phyloP scores from a whole-genome alignment of 2,113 vertebrate species.

The Hemicordylus capensis region DNA sequence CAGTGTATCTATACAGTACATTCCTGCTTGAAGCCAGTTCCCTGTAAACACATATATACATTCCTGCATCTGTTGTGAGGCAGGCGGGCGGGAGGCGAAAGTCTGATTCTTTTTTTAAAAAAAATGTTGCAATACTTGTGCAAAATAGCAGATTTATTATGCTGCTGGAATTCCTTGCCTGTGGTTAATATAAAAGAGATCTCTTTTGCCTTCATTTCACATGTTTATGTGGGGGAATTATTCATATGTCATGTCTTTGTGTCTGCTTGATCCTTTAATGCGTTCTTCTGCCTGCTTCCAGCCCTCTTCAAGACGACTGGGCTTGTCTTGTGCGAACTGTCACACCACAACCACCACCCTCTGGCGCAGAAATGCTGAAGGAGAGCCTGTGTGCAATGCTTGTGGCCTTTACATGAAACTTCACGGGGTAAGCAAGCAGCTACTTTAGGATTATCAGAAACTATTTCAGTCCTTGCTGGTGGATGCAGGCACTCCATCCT shows the following conservation, averaged over 20 bases:
- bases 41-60: no score
- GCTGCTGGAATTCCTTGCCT: slow-evolving; percentile 76
- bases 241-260: not conserved
- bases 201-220: slow-evolving; percentile 77
- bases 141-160: slow-evolving; percentile 79
- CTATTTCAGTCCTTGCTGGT: slow-evolving; percentile 11
- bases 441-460: not conserved
- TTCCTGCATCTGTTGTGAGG: not conserved
- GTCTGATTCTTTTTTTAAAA: slow-evolving; percentile 58
- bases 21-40: no score
- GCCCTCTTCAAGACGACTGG: slow-evolving; percentile 94
- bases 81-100: no score
- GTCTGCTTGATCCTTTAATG: not conserved
- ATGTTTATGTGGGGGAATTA: slow-evolving; percentile 20
- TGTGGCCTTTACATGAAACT: slow-evolving; percentile 98
- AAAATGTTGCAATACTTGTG: slow-evolving; percentile 69
- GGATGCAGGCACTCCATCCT: not conserved
- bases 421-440: slow-evolving; percentile 84
- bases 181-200: slow-evolving; percentile 76
- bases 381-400: slow-evolving; percentile 97
- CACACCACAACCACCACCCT: slow-evolving; percentile 96
- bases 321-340: slow-evolving; percentile 96
- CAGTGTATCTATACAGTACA: no score
- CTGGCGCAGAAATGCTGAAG: slow-evolving; percentile 97
- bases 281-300: slow-evolving; percentile 62